Evolutionary conservation across 1,140 invertebrate genomes (phyloP).

Genomic region (Trichonephila clavata): DNA sequence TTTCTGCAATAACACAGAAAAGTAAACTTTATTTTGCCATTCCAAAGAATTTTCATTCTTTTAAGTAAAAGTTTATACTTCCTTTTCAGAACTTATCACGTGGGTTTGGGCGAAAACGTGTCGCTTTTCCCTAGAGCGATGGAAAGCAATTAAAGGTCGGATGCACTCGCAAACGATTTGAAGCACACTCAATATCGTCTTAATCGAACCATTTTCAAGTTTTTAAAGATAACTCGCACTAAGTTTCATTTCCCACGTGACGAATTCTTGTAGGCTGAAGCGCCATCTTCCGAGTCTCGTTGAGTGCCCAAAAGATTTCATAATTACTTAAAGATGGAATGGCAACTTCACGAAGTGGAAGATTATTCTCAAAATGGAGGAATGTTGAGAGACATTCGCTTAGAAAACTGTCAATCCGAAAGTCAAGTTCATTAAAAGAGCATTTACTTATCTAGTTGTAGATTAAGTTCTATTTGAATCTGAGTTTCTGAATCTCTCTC

Average conservation of each 20-base stretch:
- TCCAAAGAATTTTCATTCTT: not conserved
- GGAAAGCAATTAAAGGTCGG: not conserved
- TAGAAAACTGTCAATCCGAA: not conserved
- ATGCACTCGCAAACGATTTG: not conserved
- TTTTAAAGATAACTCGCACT: slow-evolving; percentile 25
- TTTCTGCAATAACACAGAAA: no score
- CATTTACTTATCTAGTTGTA: not conserved
- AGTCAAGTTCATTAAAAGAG: not conserved
- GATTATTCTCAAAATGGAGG: not conserved
- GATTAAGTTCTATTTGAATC: not conserved
- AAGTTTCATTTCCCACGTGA: slow-evolving; percentile 9
- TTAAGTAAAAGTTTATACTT: not conserved
- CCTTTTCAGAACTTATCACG: not conserved
- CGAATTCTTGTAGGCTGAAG: not conserved
- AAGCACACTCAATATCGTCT: not conserved
- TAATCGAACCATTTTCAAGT: slow-evolving; percentile 7
- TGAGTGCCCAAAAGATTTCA: not conserved
- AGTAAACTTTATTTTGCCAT: not conserved
- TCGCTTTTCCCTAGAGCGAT: not conserved
- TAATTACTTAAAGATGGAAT: not conserved
- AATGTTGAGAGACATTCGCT: not conserved
- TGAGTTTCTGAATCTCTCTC: not conserved
- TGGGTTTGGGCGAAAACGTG: no score
- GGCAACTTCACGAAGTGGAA: not conserved
- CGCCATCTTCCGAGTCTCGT: not conserved